Evolutionary conservation across 2,113 vertebrate species (phyloP), one percentile per base, ranked within the genome.

Genomic region (Nothobranchius kuhntae): DNA sequence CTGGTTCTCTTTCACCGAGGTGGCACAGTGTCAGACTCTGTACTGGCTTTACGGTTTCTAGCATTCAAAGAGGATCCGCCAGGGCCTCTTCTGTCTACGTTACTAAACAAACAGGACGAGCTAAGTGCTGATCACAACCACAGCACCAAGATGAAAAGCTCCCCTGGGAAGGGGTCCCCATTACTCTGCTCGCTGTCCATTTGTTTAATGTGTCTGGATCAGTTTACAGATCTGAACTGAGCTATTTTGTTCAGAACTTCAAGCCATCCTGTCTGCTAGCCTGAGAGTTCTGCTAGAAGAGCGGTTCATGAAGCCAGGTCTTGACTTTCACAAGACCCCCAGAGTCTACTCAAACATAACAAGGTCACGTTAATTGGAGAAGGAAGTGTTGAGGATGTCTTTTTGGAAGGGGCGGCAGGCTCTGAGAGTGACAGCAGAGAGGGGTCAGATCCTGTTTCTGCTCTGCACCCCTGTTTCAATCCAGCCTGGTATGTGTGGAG

Each of bases 321-420:
- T 86, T 80, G 77, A 84, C 77, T 88, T 88, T 86, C 84, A 78
- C 73, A 64, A 73, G 71, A 77, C 78, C 68, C 50, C 55, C 35
- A 50, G 61, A 59, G 61, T 61, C 48, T 17, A 42, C 75, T 63
- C 52, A 60, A 56, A 50, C 21, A 70, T 71, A 91, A 89, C 87
- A 90, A 92, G 90, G 90, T 92, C 88, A 80, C 66, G 71, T 75
- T 91, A 91, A 92, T 93, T 89, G 89, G 84, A 81, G 85, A 78
- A 89, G 91, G 91, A 93, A 91, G 89, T 90, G 84, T 75, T 63
- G 55, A 78, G 82, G 83, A 91, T 90, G 84, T 87, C 73, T 92
- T 87, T 78, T 7, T 72, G 58, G 80, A 80, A 75, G 68, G 56
- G 77, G 81, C 58, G 15, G 83, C 47, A 48, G 83, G 58, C 64